These are phyloP conservation scores for Penaeus chinensis DNA, from an alignment of 1,140 invertebrate genomes.

Conservation along the genomic window DNA sequence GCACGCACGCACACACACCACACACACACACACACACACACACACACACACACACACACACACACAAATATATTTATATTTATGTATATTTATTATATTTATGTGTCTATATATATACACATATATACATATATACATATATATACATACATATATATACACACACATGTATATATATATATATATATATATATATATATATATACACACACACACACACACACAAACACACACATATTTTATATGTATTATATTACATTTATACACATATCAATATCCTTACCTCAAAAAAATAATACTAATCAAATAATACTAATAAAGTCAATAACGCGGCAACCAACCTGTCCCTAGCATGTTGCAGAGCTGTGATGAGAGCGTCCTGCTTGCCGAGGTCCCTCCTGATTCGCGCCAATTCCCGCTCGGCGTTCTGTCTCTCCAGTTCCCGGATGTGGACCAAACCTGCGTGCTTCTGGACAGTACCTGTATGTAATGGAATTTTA, in stretches of 20 bases:
- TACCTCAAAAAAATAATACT: not conserved
- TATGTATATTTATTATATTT: not conserved
- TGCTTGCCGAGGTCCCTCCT: conserved; percentile 39
- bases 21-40: too few species aligned
- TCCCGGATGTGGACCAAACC: conserved; percentile 50
- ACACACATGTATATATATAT: too few species aligned
- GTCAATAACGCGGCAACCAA: not conserved
- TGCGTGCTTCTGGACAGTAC: conserved; percentile 39
- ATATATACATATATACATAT: too few species aligned
- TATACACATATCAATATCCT: too few species aligned
- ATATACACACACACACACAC: too few species aligned
- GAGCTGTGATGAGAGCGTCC: conserved; percentile 42
- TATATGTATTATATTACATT: too few species aligned
- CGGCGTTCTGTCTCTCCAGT: conserved; percentile 48
- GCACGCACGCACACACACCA: too few species aligned
- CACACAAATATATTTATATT: not conserved
- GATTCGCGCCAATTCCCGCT: conserved; percentile 21
- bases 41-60: too few species aligned
- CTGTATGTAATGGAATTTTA: not conserved
- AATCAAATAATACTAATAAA: not conserved
- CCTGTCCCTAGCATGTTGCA: conserved; percentile 56
- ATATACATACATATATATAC: too few species aligned
- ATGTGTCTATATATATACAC: too few species aligned
- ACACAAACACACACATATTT: too few species aligned
- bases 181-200: too few species aligned